Evolutionary conservation across 2,888 invertebrate genomes (phyloP).

Genomic region (Hypomecis atomaria): DNA sequence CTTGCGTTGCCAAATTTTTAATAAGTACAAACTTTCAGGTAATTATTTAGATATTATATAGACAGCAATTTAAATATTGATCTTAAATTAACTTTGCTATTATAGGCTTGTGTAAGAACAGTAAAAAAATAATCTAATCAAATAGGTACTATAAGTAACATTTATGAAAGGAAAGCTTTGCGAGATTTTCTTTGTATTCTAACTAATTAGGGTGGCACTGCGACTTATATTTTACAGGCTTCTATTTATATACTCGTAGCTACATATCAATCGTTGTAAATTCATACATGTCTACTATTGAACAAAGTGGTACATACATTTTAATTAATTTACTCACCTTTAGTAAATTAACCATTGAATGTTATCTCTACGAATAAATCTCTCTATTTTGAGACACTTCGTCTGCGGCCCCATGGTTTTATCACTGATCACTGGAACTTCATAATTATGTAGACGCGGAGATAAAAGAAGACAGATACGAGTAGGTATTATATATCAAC

Average conservation of each 20-base stretch:
- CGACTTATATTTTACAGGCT: constrained; percentile 22
- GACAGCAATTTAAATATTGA: not conserved
- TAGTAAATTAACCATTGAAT: too few species aligned
- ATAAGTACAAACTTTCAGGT: not conserved
- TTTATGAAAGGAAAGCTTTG: constrained; percentile 23
- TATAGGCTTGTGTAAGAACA: not conserved
- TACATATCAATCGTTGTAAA: too few species aligned
- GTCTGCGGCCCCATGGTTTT: too few species aligned
- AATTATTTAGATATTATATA: not conserved
- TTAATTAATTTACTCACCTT: too few species aligned
- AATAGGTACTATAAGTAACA: not conserved
- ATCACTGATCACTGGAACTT: too few species aligned
- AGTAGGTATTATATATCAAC: not conserved
- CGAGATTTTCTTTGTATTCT: constrained; percentile 20
- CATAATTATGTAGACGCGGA: too few species aligned
- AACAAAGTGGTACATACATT: not conserved
- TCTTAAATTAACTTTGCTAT: not conserved
- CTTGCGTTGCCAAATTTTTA: constrained; percentile 56
- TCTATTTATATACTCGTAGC: not conserved
- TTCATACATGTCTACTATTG: not conserved
- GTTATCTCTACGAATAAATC: too few species aligned
- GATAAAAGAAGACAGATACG: too few species aligned
- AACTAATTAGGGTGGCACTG: constrained; percentile 27
- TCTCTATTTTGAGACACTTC: too few species aligned
- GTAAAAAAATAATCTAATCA: too few species aligned